Evolutionary conservation across 2,888 invertebrate genomes (phyloP), one percentile per base, ranked within the genome.

Genomic region (Operophtera brumata): DNA sequence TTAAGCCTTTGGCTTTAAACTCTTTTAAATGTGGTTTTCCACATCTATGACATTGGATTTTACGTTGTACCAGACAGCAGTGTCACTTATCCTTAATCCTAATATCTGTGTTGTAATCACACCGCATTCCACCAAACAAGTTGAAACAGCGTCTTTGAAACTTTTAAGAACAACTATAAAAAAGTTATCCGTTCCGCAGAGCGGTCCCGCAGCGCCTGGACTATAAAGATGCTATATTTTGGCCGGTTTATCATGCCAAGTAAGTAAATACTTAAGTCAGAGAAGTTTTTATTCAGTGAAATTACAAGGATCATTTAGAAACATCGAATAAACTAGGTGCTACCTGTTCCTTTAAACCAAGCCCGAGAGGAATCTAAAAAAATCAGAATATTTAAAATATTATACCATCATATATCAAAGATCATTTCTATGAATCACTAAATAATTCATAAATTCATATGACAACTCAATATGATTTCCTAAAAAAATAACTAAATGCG

Each of bases 101-200:
- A 37, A 46, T n/a, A n/a, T 47, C 39, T 36, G 39, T 39, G 30
- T 45, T 40, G 26, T 45, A 49, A 49, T 49, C 11, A 20, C 14
- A 39, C 39, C 20, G 39, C 25, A 34, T 12, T 8, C 6, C 6
- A n/a, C 4, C 20, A 47, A 30, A 39, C 26, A 12, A 13, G 12
- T 36, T 36, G n/a, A 12, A 36, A 36, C 36, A 39, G 39, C 13
- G 8, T 36, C 36, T 34, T 39, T 14, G 25, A 32, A 61, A 57
- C 54, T 63, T 61, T 54, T 57, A 47, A 63, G 46, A 62, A 62
- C 54, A 59, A 54, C 61, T 61, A 55, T 61, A 61, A 61, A 53
- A 56, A 61, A 61, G 59, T 63, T 57, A 45, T 57, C 48, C 52
- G 43, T 41, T 42, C 59, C 51, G 28, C 39, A 20, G 14, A 40